Conservation (phyloP, 1,140 invertebrate genomes). For the Caenorhabditis elegans region DNA sequence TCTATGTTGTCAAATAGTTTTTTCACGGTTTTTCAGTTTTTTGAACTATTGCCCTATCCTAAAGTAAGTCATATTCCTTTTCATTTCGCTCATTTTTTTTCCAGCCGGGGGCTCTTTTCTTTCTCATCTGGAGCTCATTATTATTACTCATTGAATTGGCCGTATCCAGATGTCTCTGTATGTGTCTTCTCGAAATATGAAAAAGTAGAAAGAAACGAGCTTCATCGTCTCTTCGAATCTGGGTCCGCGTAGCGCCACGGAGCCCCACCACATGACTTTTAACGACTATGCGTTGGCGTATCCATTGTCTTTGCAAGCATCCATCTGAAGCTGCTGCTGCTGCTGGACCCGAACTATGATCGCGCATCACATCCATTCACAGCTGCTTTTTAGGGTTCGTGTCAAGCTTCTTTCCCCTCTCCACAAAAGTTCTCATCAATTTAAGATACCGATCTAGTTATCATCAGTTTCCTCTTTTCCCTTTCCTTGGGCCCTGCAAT, state of each 20-base stretch:
- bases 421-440: not conserved
- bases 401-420: too few relatives aligned
- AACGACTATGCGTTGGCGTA: constrained; percentile 32
- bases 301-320: not conserved
- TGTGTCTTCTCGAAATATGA: constrained; percentile 30
- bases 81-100: not conserved
- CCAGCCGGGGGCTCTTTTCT: not conserved
- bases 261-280: constrained; percentile 25
- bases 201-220: constrained; percentile 32
- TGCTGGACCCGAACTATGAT: not conserved
- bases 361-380: not conserved
- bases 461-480: constrained; percentile 26
- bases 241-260: not conserved
- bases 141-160: constrained; percentile 33
- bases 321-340: not conserved
- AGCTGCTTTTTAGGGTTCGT: not conserved
- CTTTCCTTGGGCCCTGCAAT: not conserved
- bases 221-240: not conserved
- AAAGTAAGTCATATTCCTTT: too few relatives aligned
- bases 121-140: constrained; percentile 31
- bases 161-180: constrained; percentile 12
- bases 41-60: too few relatives aligned
- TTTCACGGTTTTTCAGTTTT: not conserved
- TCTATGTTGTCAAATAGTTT: too few relatives aligned
- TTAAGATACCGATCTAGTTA: constrained; percentile 12